Percentiles rank a stretch among this genome's conserved stretches.
Conservation (phyloP, 2,797 vertebrate species). For the Crocodylus rhombifer region DNA sequence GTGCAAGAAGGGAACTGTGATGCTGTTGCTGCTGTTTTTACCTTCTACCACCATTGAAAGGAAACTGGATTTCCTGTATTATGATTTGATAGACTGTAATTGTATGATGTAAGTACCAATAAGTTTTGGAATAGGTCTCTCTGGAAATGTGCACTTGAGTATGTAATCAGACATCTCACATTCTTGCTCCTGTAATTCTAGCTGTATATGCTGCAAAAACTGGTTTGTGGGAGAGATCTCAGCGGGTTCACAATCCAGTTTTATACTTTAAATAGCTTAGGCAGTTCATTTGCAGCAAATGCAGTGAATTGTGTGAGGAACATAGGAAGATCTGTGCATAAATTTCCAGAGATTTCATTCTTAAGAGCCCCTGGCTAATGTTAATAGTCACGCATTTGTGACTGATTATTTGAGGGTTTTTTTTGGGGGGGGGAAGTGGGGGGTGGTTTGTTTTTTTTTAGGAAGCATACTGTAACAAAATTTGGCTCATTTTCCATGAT, state of each 20-base stretch:
- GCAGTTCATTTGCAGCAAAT: neutral
- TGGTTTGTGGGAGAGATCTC: neutral
- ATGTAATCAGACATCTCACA: fast-evolving
- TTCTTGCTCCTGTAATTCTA: neutral
- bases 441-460: too few species aligned
- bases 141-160: neutral
- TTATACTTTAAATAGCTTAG: neutral
- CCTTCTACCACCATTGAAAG: neutral
- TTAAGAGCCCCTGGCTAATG: neutral
- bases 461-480: neutral
- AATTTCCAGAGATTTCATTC: neutral
- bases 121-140: too few species aligned
- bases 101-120: too few species aligned
- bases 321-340: neutral
- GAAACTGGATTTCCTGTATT: neutral
- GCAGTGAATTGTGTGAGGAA: neutral
- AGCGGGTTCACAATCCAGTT: neutral
- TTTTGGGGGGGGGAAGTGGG: too few species aligned
- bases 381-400: neutral
- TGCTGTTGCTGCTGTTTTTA: neutral
- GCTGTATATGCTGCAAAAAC: neutral
- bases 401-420: too few species aligned
- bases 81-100: neutral
- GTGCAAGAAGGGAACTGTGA: neutral
- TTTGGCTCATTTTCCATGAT: neutral